Conservation (phyloP, 2,113 vertebrate genomes). For the Mungos mungo region DNA sequence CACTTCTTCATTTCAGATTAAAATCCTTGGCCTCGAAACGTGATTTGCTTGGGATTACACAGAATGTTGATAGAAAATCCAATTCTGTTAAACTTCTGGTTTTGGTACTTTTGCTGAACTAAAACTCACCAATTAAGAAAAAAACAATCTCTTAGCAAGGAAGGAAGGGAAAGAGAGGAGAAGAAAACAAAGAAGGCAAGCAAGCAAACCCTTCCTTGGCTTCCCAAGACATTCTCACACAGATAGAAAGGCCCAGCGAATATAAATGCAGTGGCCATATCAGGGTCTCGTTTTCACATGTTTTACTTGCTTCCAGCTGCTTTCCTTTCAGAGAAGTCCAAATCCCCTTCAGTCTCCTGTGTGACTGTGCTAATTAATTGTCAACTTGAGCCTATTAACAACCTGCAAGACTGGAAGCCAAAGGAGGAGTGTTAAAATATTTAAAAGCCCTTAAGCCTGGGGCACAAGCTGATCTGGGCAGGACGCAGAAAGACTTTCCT, state of each 20-base stretch:
- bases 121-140: background rate
- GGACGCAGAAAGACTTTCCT: background rate
- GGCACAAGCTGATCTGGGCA: background rate
- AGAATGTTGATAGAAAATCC: background rate
- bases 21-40: background rate
- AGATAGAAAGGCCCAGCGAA: background rate
- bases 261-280: background rate
- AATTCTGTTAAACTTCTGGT: conserved; percentile 25
- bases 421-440: conserved; percentile 67
- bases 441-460: conserved; percentile 23
- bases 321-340: conserved; percentile 48
- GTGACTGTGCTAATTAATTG: conserved; percentile 67
- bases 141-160: background rate
- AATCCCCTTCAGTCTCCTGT: conserved; percentile 31
- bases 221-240: background rate
- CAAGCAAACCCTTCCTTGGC: background rate
- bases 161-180: too few species aligned
- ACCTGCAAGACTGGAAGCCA: conserved; percentile 44
- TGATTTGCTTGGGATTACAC: background rate
- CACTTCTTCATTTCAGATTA: conserved; percentile 5
- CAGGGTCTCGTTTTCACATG: background rate
- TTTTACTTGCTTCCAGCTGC: conserved; percentile 45
- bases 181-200: background rate
- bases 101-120: background rate
- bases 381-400: conserved; percentile 64